These are phyloP conservation scores for Lymantria monacha DNA, from an alignment of 2,888 invertebrate species.

Conservation along the genomic window DNA sequence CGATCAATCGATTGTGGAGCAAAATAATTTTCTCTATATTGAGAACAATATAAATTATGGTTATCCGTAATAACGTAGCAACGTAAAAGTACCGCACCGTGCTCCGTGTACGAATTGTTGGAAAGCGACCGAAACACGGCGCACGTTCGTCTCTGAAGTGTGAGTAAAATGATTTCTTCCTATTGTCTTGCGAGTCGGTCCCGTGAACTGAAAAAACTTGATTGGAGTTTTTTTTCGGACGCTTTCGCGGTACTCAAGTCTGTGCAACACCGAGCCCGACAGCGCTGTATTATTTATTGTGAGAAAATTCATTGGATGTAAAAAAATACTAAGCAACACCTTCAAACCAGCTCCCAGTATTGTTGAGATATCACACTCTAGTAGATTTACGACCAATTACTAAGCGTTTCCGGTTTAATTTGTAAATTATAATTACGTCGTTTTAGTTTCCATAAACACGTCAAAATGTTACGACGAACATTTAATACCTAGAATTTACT, in stretches of 20 bases:
- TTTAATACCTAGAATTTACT: conserved; percentile 17
- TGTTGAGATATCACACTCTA: conserved; percentile 35
- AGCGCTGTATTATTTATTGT: conserved; percentile 34
- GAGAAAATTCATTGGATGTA: conserved; percentile 42
- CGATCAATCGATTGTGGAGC: conserved; percentile 56
- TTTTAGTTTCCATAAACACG: conserved; percentile 17
- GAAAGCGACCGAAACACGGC: conserved; percentile 66
- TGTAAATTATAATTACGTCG: conserved; percentile 16
- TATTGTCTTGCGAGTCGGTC: conserved; percentile 60
- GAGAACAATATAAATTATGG: conserved; percentile 77
- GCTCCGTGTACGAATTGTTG: conserved; percentile 38
- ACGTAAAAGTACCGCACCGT: too few relatives aligned
- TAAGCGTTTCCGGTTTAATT: conserved; percentile 31
- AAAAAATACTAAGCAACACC: conserved; percentile 42
- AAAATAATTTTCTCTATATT: conserved; percentile 74
- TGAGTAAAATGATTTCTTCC: conserved; percentile 73
- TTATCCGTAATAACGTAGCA: conserved; percentile 58
- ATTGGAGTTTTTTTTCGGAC: conserved; percentile 35
- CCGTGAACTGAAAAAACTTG: conserved; percentile 53
- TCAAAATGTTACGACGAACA: conserved; percentile 5
- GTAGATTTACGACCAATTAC: conserved; percentile 23
- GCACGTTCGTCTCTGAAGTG: conserved; percentile 56
- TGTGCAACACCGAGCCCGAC: conserved; percentile 1
- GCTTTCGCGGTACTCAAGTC: conserved; percentile 57
- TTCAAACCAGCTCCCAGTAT: conserved; percentile 49